These are phyloP conservation scores for Leptinotarsa defecta DNA, from an alignment of 1,140 invertebrate genomes.

Conservation along the genomic window DNA sequence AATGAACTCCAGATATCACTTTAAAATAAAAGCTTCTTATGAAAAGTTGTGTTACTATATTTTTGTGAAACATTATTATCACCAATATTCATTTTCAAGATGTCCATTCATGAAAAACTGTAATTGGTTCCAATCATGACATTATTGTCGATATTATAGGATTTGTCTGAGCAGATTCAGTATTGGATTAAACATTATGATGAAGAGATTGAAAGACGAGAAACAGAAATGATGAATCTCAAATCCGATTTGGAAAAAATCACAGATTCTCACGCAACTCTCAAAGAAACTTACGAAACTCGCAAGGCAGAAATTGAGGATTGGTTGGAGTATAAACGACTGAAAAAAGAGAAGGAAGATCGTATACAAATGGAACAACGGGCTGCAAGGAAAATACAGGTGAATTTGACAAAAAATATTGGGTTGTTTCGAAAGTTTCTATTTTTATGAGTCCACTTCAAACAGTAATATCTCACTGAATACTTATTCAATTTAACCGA, in stretches of 20 bases:
- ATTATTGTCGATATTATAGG: neutral
- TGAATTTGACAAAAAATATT: too few relatives aligned
- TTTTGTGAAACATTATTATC: neutral
- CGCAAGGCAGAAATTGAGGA: conserved; percentile 30
- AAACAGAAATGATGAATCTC: conserved; percentile 31
- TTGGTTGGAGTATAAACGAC: conserved; percentile 34
- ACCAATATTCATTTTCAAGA: neutral
- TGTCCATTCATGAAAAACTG: neutral
- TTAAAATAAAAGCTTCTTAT: too few relatives aligned
- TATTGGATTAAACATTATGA: conserved; percentile 38
- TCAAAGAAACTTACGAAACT: conserved; percentile 27
- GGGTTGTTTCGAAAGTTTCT: neutral
- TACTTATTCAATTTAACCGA: too few relatives aligned
- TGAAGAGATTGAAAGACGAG: conserved; percentile 33
- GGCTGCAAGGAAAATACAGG: conserved; percentile 31
- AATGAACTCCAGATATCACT: too few relatives aligned
- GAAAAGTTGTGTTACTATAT: too few relatives aligned
- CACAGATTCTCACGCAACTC: conserved; percentile 10
- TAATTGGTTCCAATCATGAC: neutral
- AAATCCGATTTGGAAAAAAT: conserved; percentile 33
- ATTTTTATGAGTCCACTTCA: neutral
- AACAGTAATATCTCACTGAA: too few relatives aligned
- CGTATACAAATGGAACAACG: conserved; percentile 12
- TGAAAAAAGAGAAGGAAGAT: conserved; percentile 29
- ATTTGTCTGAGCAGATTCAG: conserved; percentile 34